phyloP scores from a whole-genome alignment of 2,797 vertebrate species.

The Parotocinclus haroldoi region DNA sequence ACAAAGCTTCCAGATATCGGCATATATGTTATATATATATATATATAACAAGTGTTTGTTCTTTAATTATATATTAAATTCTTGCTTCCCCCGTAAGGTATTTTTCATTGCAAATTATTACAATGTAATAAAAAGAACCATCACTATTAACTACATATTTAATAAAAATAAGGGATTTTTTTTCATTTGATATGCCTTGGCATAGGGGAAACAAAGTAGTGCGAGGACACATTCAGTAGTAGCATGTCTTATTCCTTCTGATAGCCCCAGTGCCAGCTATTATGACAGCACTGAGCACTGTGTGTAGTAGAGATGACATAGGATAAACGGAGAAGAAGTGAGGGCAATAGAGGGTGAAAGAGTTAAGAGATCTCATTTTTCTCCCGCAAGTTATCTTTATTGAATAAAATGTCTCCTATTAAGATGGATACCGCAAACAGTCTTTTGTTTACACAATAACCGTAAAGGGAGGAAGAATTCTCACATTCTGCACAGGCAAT shows the following conservation, averaged over 20 bases:
- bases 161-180: too few relatives aligned
- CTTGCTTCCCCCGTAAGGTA: too few relatives aligned
- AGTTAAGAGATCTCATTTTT: constrained; percentile 69
- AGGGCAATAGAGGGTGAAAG: constrained; percentile 55
- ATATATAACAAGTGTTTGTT: too few relatives aligned
- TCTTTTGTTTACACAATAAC: constrained; percentile 79
- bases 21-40: too few relatives aligned
- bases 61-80: too few relatives aligned
- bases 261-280: constrained; percentile 33
- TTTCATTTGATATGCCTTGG: constrained; percentile 18
- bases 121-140: too few relatives aligned
- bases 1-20: too few relatives aligned
- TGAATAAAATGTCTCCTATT: constrained; percentile 82
- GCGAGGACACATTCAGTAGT: constrained; percentile 25
- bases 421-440: constrained; percentile 79
- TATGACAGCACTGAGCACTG: constrained; percentile 41
- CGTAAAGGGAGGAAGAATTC: constrained; percentile 76
- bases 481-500: constrained; percentile 76
- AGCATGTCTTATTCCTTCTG: constrained; percentile 28
- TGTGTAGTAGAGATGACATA: constrained; percentile 45
- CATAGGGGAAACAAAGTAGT: constrained; percentile 19
- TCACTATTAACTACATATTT: too few relatives aligned
- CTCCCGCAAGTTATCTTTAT: constrained; percentile 78
- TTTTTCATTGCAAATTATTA: too few relatives aligned
- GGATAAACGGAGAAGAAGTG: constrained; percentile 49